These are phyloP conservation scores for Mylabris sibirica DNA, from an alignment of 2,888 invertebrate species.

Conservation along the genomic window DNA sequence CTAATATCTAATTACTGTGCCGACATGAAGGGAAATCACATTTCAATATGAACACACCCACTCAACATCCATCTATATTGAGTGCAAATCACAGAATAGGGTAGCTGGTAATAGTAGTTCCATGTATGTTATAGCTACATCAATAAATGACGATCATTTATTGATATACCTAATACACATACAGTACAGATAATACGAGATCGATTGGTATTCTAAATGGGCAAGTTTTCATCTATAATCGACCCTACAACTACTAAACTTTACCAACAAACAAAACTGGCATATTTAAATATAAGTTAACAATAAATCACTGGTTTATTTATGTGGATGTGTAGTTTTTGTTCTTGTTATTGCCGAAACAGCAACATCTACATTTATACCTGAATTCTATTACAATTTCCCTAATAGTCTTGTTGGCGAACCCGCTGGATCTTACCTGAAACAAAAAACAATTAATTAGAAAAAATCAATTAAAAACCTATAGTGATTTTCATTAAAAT, in stretches of 20 bases:
- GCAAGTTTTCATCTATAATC: neutral
- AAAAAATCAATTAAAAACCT: neutral
- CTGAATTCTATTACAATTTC: neutral
- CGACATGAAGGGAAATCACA: constrained; percentile 42
- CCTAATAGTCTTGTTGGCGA: neutral
- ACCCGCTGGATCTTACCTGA: neutral
- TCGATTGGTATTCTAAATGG: neutral
- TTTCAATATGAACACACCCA: constrained; percentile 31
- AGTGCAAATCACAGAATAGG: constrained; percentile 25
- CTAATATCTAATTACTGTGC: constrained; percentile 40
- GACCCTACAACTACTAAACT: neutral
- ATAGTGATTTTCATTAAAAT: neutral
- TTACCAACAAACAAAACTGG: neutral
- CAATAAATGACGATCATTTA: constrained; percentile 30
- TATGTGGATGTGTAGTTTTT: neutral
- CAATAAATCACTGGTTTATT: too few species aligned
- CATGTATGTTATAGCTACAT: constrained; percentile 17
- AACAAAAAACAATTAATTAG: constrained; percentile 13
- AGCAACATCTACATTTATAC: neutral
- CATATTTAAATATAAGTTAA: neutral
- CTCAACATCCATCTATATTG: constrained; percentile 26
- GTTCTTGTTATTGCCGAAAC: neutral
- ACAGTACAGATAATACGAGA: neutral
- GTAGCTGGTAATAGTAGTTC: neutral
- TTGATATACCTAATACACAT: neutral